These are phyloP conservation scores for Muscicapa striata DNA, from an alignment of 2,797 vertebrate species.

Conservation along the genomic window DNA sequence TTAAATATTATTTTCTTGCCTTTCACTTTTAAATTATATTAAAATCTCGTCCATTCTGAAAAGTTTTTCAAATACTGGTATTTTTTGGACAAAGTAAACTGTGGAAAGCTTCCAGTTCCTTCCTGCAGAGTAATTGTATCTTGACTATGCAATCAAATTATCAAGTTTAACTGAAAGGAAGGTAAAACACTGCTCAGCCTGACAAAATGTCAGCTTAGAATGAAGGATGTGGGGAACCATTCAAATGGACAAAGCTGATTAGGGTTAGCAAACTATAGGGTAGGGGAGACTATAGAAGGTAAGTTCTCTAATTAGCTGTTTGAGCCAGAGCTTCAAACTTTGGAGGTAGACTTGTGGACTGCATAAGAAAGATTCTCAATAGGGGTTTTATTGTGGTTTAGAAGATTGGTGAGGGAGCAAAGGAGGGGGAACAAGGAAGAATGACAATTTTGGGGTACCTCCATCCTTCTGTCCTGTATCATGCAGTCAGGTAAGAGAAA, in stretches of 20 bases:
- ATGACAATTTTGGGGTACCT: neutral
- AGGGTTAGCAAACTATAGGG: neutral
- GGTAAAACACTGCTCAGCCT: neutral
- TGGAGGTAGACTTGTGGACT: neutral
- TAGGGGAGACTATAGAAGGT: neutral
- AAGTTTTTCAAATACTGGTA: neutral
- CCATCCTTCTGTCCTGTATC: neutral
- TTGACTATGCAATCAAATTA: neutral
- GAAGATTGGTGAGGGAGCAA: neutral
- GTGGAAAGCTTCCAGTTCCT: neutral
- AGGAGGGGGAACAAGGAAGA: neutral
- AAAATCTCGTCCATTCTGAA: neutral
- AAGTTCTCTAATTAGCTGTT: constrained; percentile 26
- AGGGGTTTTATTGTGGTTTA: neutral
- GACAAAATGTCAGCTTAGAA: neutral
- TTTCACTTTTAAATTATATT: neutral
- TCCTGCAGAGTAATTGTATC: neutral
- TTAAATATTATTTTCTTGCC: neutral
- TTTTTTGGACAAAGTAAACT: neutral
- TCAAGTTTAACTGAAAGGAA: neutral
- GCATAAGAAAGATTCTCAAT: neutral
- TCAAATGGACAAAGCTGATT: constrained; percentile 22
- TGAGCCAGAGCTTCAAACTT: constrained; percentile 6
- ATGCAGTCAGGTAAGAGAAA: constrained; percentile 11
- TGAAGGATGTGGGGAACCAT: neutral